Conservation (phyloP, 2,113 vertebrate species). For the Nyctereutes procyonoides region DNA sequence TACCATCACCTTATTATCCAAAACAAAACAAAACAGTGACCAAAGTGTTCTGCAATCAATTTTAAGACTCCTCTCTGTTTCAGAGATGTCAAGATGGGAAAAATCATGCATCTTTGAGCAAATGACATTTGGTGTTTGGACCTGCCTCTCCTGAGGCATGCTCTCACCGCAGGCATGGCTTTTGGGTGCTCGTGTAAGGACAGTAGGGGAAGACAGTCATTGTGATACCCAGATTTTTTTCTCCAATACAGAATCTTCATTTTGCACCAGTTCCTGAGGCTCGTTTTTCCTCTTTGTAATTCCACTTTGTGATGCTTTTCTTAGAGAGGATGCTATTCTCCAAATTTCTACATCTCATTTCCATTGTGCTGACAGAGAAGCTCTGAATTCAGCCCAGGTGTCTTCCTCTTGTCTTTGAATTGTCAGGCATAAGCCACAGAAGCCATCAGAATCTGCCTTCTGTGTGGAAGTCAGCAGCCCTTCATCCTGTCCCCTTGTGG, state of each 20-base stretch:
- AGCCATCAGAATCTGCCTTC: background rate
- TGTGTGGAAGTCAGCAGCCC: rapidly evolving
- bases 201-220: no score
- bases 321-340: background rate
- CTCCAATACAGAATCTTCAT: background rate
- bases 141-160: background rate
- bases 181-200: background rate
- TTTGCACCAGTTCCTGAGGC: background rate
- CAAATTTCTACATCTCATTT: background rate
- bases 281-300: background rate
- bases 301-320: background rate
- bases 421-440: background rate
- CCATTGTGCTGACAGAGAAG: background rate
- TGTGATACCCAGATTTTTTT: rapidly evolving
- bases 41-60: rapidly evolving
- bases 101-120: no score
- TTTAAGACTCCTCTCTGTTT: background rate
- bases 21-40: background rate
- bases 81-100: background rate
- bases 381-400: background rate
- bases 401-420: background rate
- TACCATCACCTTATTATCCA: background rate
- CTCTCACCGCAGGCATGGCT: rapidly evolving
- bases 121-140: background rate
- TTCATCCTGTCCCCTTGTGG: background rate